Base-by-base conservation (phyloP, 2,113 vertebrate species). In the Geothlypis trichas region DNA sequence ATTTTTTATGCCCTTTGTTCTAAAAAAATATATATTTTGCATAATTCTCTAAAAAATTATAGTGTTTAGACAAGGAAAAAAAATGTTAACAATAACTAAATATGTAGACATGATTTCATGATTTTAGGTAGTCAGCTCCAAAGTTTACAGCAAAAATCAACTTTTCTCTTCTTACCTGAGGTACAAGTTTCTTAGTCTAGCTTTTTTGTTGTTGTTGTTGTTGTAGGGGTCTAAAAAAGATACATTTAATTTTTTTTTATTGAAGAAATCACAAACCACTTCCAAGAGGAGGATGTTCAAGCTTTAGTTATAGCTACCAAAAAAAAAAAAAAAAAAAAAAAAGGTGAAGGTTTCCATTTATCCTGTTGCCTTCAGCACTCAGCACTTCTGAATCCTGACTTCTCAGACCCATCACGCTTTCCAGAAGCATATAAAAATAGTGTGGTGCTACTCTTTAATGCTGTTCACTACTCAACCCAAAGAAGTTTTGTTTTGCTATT, bases 201-300 rank as follows among this genome's bases (percentile, higher is more conserved):
- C 18, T 71, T 4, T 69, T 44, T 42, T 42, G 17, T 44, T 44
- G 39, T 67, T 69, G 37, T 39, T 39, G 37, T 87, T 57, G 12
- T 62, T 28, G 2, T 31, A 55, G 15, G 1, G 1, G 1, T 2
- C 9, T 80, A 79, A 68, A 71, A 55, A 22, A 11, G 11, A 52
- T 9, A 39, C 15, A 27, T 37, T 15, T 26, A 3, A 7, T 28
- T 27, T 33, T 30, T 30, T 33, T 75, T 76, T 15, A 15, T 30
- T 49, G 49, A 42, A 81, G 44, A 67, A 67, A 68, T 66, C 27
- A 51, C 6, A 74, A 49, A 22, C 2, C 5, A 41, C 7, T 68
- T 63, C 6, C 24, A 65, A n/a, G 3, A 39, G 33, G 14, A 3
- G 0, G 0, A 11, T 21, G 72, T 63, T 65, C 10, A 59, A 57